These are phyloP conservation scores for Equus przewalskii DNA, from an alignment of 2,113 vertebrate species.

Conservation along the genomic window DNA sequence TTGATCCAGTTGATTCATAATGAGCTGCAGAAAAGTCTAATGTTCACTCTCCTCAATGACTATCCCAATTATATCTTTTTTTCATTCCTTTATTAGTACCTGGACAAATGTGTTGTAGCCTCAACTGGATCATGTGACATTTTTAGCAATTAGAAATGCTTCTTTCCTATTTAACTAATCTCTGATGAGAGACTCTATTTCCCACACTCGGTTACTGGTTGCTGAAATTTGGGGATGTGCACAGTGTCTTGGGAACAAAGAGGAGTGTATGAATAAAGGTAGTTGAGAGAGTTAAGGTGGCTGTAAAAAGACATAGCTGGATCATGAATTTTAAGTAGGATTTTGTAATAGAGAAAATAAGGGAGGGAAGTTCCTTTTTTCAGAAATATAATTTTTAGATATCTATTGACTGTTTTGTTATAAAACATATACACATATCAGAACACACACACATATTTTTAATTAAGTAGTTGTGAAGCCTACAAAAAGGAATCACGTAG, in stretches of 20 bases:
- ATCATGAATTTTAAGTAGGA: not conserved
- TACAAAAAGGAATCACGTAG: not conserved
- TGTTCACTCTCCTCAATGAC: not conserved
- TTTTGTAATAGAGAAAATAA: not conserved
- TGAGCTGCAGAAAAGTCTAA: not conserved
- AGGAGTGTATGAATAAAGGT: not conserved
- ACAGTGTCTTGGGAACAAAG: not conserved
- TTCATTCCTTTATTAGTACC: not conserved
- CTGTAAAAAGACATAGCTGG: not conserved
- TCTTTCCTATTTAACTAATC: not conserved
- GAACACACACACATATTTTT: not conserved
- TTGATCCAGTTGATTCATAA: conserved; percentile 50
- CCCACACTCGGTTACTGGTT: not conserved
- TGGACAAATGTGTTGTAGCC: not conserved
- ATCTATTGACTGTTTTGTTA: not conserved
- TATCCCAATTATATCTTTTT: not conserved
- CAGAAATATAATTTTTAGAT: not conserved
- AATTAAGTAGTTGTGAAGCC: not conserved
- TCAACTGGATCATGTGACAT: not conserved
- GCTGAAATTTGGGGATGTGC: not conserved
- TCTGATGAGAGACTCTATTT: not conserved
- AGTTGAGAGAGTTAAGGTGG: not conserved
- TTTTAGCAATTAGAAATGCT: not conserved
- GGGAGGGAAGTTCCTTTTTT: not conserved
- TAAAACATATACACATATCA: not conserved